phyloP scores from a whole-genome alignment of 2,888 invertebrate species.

The Acrocera orbiculus region DNA sequence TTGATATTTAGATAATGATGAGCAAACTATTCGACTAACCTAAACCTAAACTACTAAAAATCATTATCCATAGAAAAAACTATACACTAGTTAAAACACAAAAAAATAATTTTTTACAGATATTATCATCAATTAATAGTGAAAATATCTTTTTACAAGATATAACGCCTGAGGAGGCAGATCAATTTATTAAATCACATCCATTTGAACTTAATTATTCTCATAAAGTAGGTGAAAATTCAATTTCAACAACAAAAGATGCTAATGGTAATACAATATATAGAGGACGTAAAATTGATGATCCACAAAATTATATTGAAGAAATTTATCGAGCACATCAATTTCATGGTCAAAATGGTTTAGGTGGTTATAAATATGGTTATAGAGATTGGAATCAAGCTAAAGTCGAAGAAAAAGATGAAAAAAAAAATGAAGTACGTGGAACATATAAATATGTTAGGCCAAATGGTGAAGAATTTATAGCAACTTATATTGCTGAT shows the following conservation, averaged over 20 bases:
- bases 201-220: constrained; percentile 35
- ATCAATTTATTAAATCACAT: constrained; percentile 26
- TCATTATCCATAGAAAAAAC: too few relatives aligned
- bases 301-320: constrained; percentile 48
- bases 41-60: too few relatives aligned
- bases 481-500: constrained; percentile 50
- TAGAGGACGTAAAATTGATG: constrained; percentile 40
- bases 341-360: constrained; percentile 53
- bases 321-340: constrained; percentile 53
- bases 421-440: constrained; percentile 45
- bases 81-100: too few relatives aligned
- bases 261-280: constrained; percentile 27
- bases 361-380: constrained; percentile 54
- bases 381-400: constrained; percentile 56
- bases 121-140: constrained; percentile 19
- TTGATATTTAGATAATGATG: too few relatives aligned
- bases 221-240: constrained; percentile 37
- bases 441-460: constrained; percentile 56
- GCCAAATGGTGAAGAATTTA: constrained; percentile 31
- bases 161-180: constrained; percentile 36
- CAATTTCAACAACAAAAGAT: constrained; percentile 28
- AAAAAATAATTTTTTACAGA: constrained; percentile 4
- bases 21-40: too few relatives aligned
- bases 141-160: constrained; percentile 36
- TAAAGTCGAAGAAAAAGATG: constrained; percentile 50